These are phyloP conservation scores for Minunthozetes semirufus DNA, from an alignment of 2,888 invertebrate genomes.

Conservation along the genomic window DNA sequence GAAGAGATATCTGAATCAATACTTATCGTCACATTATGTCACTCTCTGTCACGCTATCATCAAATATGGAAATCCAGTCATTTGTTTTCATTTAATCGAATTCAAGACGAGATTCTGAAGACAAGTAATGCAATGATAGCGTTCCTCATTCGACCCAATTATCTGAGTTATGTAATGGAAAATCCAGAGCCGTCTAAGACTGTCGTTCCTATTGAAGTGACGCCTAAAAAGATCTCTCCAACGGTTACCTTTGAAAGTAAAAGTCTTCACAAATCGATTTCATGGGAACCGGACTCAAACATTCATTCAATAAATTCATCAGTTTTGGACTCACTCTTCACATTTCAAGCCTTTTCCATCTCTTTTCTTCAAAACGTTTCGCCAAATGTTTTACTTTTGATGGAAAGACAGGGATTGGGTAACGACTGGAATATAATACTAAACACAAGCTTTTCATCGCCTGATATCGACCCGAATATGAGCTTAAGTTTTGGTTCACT, in stretches of 20 bases:
- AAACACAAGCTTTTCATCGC: constrained; percentile 48
- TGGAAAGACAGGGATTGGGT: constrained; percentile 23
- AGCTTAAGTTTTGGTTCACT: constrained; percentile 49
- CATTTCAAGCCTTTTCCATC: constrained; percentile 20
- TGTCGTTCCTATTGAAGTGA: not conserved
- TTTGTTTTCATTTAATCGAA: constrained; percentile 22
- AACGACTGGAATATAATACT: constrained; percentile 44
- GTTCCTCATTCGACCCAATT: constrained; percentile 30
- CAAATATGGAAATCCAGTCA: constrained; percentile 31
- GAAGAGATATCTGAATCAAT: not conserved
- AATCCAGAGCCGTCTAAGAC: not conserved
- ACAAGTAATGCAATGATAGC: constrained; percentile 34
- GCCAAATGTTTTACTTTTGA: constrained; percentile 18
- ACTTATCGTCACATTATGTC: constrained; percentile 22
- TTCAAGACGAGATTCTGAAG: constrained; percentile 25
- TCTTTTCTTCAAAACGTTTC: constrained; percentile 31
- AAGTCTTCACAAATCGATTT: not conserved
- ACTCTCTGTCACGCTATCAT: constrained; percentile 23
- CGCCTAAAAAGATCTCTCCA: constrained; percentile 13
- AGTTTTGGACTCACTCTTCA: not conserved
- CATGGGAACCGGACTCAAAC: not conserved
- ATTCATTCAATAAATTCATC: not conserved
- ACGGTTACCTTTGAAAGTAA: not conserved
- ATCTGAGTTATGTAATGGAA: constrained; percentile 13
- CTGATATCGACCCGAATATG: constrained; percentile 47